phyloP scores from a whole-genome alignment of 2,797 vertebrate genomes.

The Tiaroga cobitis region DNA sequence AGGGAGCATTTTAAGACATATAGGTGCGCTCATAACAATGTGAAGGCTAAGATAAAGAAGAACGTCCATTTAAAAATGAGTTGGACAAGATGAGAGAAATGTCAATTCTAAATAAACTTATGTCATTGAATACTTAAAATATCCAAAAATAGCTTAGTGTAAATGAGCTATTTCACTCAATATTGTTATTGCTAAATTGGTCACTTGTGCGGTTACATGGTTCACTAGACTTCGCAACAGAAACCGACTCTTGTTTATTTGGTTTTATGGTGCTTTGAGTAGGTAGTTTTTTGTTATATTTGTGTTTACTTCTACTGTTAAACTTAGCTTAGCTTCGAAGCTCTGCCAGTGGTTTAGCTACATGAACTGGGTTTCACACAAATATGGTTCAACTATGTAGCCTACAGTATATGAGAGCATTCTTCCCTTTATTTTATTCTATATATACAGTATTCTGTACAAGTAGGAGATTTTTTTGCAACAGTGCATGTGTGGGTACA shows the following conservation, averaged over 20 bases:
- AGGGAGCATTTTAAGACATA: neutral
- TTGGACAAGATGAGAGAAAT: too few relatives aligned
- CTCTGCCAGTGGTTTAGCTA: neutral
- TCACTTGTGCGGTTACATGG: neutral
- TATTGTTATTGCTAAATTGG: neutral
- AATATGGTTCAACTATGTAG: neutral
- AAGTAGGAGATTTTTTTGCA: slow-evolving; percentile 1
- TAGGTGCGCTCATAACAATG: neutral
- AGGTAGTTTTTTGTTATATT: neutral
- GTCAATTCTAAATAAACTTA: too few relatives aligned
- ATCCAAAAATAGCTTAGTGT: neutral
- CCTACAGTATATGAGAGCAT: neutral
- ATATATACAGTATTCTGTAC: neutral
- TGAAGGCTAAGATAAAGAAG: neutral
- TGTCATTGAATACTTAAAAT: neutral
- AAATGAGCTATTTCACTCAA: neutral
- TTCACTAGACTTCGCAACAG: neutral
- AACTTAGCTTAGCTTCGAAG: neutral
- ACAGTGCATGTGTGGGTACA: slow-evolving; percentile 27
- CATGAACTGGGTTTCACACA: neutral
- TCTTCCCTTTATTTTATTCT: neutral
- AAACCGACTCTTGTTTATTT: neutral
- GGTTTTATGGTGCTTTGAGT: neutral
- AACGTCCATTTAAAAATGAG: neutral
- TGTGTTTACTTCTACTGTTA: neutral